These are phyloP conservation scores for Zeus faber DNA, from an alignment of 2,113 vertebrate genomes.

Conservation along the genomic window DNA sequence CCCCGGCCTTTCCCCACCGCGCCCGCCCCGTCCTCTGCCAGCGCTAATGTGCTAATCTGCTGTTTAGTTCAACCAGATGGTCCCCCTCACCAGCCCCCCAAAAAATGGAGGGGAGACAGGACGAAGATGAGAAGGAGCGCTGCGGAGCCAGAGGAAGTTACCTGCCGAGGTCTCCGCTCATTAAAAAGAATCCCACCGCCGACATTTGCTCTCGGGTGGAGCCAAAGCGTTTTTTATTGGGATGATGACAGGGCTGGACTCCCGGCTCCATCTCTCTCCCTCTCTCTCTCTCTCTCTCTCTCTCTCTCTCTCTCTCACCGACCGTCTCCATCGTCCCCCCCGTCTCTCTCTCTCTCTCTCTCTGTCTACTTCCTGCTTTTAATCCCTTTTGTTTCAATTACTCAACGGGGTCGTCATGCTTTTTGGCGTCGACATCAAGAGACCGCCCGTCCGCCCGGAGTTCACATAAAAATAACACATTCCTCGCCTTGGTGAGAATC, in stretches of 20 bases:
- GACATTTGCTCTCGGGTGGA: constrained; percentile 19
- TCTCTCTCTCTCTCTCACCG: neutral
- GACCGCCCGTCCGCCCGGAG: constrained; percentile 51
- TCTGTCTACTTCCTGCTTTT: too few species aligned
- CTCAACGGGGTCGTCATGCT: constrained; percentile 54
- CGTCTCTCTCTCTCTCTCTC: constrained; percentile 3
- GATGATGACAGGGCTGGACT: constrained; percentile 22
- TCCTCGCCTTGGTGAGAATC: constrained; percentile 46
- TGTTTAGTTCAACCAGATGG: constrained; percentile 91
- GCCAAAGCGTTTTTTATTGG: constrained; percentile 25
- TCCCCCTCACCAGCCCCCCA: constrained; percentile 33
- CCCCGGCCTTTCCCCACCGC: constrained; percentile 35
- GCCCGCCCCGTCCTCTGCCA: constrained; percentile 54
- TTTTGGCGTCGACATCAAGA: constrained; percentile 63
- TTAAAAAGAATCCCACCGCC: constrained; percentile 53
- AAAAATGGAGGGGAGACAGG: constrained; percentile 11
- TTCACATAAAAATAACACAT: constrained; percentile 69
- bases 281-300: neutral
- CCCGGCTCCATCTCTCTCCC: neutral
- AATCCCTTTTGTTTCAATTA: constrained; percentile 9
- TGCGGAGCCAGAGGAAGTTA: constrained; percentile 72
- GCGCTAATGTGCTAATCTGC: constrained; percentile 98
- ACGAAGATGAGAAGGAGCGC: neutral
- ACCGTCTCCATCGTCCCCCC: neutral
- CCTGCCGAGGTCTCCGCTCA: constrained; percentile 82